These are phyloP conservation scores for Anisognathus igniventris DNA, from an alignment of 2,797 vertebrate genomes.

Conservation along the genomic window DNA sequence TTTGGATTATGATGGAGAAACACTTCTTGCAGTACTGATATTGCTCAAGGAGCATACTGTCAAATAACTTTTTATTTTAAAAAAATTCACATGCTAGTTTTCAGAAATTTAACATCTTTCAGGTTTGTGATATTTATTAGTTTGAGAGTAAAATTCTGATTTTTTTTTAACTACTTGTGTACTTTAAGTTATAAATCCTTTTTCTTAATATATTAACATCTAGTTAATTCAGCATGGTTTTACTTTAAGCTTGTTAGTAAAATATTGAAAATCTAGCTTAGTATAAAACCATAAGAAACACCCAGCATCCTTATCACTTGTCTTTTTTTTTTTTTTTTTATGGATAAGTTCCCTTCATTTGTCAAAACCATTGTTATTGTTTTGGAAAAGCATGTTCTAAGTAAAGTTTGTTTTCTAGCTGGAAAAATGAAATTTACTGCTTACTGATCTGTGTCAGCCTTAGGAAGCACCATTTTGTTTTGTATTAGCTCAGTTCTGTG, in stretches of 20 bases:
- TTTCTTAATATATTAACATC: slow-evolving; percentile 31
- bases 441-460: not conserved
- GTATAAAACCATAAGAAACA: not conserved
- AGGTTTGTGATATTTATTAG: not conserved
- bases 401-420: not conserved
- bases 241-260: slow-evolving; percentile 43
- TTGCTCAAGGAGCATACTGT: not conserved
- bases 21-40: not conserved
- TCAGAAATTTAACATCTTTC: not conserved
- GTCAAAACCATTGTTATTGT: not conserved
- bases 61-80: not conserved
- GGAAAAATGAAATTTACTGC: not conserved
- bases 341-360: not conserved
- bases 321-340: too few relatives aligned
- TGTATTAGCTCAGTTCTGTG: not conserved
- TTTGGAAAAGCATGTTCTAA: not conserved
- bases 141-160: not conserved
- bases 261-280: slow-evolving; percentile 53
- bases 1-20: not conserved
- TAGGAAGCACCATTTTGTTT: not conserved
- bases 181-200: not conserved
- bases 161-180: not conserved
- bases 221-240: slow-evolving; percentile 39
- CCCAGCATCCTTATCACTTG: not conserved
- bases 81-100: not conserved